Conservation (phyloP, 2,113 vertebrate genomes). For the Elachura formosa region DNA sequence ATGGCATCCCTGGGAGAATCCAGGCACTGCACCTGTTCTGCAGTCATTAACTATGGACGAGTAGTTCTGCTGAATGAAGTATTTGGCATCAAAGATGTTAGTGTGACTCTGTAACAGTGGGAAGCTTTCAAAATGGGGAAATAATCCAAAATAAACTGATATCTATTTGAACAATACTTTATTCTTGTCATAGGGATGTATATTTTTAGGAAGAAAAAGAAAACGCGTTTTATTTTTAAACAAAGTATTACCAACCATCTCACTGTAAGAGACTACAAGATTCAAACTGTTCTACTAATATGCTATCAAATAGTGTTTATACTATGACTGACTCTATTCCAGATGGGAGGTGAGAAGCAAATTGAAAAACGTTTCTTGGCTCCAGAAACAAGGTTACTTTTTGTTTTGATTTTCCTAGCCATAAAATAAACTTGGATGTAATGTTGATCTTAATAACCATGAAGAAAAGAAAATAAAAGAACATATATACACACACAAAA, state of each 20-base stretch:
- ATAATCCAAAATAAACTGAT: neutral
- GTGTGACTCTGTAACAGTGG: neutral
- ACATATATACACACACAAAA: neutral
- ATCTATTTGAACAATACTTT: neutral
- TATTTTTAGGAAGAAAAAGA: neutral
- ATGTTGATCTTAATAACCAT: neutral
- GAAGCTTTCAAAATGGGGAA: neutral
- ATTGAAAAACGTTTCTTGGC: neutral
- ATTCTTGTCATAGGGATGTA: neutral
- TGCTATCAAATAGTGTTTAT: neutral
- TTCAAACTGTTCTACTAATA: neutral
- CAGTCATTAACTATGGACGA: neutral
- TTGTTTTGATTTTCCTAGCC: neutral
- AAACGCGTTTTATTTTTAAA: rapidly evolving
- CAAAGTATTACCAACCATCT: neutral
- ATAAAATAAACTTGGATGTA: neutral
- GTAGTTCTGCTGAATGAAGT: neutral
- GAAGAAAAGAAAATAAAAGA: neutral
- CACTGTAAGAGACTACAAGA: neutral
- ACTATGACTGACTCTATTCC: neutral
- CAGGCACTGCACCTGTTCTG: rapidly evolving
- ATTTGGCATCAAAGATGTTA: neutral
- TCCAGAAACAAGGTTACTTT: neutral
- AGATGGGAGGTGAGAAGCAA: neutral
- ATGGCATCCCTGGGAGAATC: neutral